phyloP scores from a whole-genome alignment of 2,888 invertebrate genomes.

The Tortricodes alternella region DNA sequence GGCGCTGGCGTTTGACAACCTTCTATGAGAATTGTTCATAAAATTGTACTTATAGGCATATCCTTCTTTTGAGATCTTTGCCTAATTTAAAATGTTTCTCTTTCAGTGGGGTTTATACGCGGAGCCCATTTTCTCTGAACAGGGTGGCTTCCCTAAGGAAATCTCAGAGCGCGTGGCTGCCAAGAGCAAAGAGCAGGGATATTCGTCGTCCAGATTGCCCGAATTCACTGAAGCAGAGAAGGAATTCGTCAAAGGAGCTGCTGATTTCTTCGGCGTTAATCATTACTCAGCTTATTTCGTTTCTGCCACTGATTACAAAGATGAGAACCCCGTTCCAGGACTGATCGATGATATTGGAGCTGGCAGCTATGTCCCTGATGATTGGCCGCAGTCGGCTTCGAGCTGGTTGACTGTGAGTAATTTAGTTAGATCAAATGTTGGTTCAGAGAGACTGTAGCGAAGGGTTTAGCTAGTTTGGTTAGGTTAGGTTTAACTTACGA shows the following conservation, averaged over 20 bases:
- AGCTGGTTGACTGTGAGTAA: slow-evolving; percentile 36
- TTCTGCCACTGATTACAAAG: slow-evolving; percentile 44
- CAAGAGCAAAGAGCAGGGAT: slow-evolving; percentile 69
- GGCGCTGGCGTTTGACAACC: too few relatives aligned
- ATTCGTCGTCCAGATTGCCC: slow-evolving; percentile 65
- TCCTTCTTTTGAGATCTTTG: too few relatives aligned
- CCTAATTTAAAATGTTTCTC: neutral
- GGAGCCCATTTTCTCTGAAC: slow-evolving; percentile 71
- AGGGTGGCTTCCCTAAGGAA: slow-evolving; percentile 79
- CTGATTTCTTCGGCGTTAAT: slow-evolving; percentile 83
- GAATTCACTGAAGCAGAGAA: slow-evolving; percentile 67
- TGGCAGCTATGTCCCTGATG: slow-evolving; percentile 25
- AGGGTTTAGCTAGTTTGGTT: too few relatives aligned
- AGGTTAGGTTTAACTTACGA: too few relatives aligned
- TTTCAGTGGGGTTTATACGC: slow-evolving; percentile 70
- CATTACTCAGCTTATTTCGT: slow-evolving; percentile 81
- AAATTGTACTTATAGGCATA: too few relatives aligned
- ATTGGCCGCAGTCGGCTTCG: slow-evolving; percentile 1
- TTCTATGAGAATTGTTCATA: too few relatives aligned
- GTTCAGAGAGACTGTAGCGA: neutral
- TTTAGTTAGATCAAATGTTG: neutral
- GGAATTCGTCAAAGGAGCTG: slow-evolving; percentile 50
- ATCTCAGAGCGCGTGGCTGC: slow-evolving; percentile 66
- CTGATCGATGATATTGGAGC: slow-evolving; percentile 48
- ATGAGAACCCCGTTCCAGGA: slow-evolving; percentile 43